Percentiles rank a stretch among this genome's conserved stretches.
phyloP scores from a whole-genome alignment of 2,797 vertebrate genomes.

The Hozukius guyotensis region DNA sequence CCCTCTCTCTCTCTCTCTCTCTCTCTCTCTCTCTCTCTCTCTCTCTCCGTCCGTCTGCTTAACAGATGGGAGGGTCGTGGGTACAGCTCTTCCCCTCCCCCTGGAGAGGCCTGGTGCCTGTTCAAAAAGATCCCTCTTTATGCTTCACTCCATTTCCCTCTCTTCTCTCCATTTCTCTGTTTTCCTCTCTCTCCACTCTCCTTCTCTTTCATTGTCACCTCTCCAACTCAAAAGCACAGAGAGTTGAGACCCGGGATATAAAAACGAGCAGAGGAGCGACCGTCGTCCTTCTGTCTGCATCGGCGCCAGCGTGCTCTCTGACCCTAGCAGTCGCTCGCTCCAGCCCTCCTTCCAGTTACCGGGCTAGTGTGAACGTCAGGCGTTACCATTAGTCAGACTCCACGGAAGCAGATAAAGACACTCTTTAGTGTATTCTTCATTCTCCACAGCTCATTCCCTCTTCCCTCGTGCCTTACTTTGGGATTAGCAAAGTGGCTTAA shows the following conservation, averaged over 20 bases:
- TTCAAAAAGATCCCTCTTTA: conserved; percentile 80
- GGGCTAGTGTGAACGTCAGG: conserved; percentile 38
- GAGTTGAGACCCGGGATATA: conserved; percentile 37
- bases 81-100: conserved; percentile 79
- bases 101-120: conserved; percentile 82
- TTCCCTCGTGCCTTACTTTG: conserved; percentile 75
- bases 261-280: conserved; percentile 56
- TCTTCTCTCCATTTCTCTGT: conserved; percentile 44
- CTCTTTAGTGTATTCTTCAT: conserved; percentile 38
- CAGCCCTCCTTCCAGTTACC: conserved; percentile 41
- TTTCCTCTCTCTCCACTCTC: conserved; percentile 36
- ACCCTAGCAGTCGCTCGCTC: conserved; percentile 44
- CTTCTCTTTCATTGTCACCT: conserved; percentile 58
- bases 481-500: conserved; percentile 85
- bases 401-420: conserved; percentile 33
- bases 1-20: conserved; percentile 40
- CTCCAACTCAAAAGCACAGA: conserved; percentile 39
- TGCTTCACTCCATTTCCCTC: conserved; percentile 71
- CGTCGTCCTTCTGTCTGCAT: conserved; percentile 50
- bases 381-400: conserved; percentile 39
- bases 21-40: background rate
- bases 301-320: conserved; percentile 43
- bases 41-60: conserved; percentile 76
- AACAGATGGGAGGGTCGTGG: conserved; percentile 85
- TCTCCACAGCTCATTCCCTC: conserved; percentile 24